phyloP scores from a whole-genome alignment of 2,888 invertebrate species.

The Melieria picta region DNA sequence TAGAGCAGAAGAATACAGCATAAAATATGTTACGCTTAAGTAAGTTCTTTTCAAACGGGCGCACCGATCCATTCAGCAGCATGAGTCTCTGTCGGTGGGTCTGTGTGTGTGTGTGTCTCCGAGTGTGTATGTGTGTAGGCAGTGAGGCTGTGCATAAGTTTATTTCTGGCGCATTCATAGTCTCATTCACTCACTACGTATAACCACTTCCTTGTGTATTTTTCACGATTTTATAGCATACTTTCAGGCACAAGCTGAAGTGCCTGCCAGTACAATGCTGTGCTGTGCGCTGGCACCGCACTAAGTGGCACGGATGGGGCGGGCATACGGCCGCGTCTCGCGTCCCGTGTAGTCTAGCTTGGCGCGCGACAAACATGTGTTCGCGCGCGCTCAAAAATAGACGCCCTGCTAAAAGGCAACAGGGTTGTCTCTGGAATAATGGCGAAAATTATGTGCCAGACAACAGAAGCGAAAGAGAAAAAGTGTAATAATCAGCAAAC shows the following conservation, averaged over 20 bases:
- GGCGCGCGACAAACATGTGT: neutral
- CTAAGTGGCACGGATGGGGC: no score
- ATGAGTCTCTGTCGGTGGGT: neutral
- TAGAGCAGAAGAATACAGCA: constrained; percentile 7
- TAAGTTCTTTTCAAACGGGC: neutral
- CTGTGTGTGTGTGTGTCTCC: neutral
- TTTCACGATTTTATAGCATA: constrained; percentile 12
- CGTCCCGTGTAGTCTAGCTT: neutral
- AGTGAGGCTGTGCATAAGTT: neutral
- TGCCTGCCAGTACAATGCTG: neutral
- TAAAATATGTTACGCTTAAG: constrained; percentile 4
- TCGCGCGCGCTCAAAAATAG: neutral
- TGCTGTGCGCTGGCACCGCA: no score
- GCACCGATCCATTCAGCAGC: constrained; percentile 1
- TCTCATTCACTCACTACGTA: neutral
- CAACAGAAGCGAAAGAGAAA: neutral
- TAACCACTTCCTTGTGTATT: neutral
- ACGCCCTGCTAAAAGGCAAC: neutral
- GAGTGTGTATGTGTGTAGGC: neutral
- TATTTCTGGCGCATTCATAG: neutral
- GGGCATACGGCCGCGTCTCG: no score
- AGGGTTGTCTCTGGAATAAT: neutral
- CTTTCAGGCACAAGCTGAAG: constrained; percentile 18
- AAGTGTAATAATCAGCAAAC: no score
- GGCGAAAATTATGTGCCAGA: neutral